Evolutionary conservation across 2,113 vertebrate genomes (phyloP).

Genomic region (Mus pahari): DNA sequence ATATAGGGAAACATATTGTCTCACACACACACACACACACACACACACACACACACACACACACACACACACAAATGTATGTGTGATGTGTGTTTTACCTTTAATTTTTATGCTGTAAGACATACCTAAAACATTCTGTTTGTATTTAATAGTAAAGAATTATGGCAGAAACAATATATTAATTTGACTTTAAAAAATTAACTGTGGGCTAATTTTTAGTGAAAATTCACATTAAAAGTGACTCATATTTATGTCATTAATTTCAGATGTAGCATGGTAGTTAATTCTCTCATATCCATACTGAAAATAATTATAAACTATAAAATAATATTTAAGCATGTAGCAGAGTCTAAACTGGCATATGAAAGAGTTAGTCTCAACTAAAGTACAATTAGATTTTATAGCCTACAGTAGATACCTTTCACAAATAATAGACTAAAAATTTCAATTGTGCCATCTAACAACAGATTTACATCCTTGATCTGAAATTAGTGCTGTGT

Average conservation of each 20-base stretch:
- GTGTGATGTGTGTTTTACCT: too few relatives aligned
- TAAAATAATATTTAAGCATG: constrained; percentile 51
- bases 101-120: constrained; percentile 34
- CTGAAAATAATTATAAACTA: not conserved
- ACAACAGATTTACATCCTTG: not conserved
- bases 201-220: constrained; percentile 32
- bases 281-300: not conserved
- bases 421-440: not conserved
- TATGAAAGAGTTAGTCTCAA: not conserved
- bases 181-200: constrained; percentile 39
- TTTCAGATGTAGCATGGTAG: not conserved
- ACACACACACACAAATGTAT: not conserved
- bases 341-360: not conserved
- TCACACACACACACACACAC: not conserved
- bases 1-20: not conserved
- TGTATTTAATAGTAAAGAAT: constrained; percentile 37
- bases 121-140: constrained; percentile 25
- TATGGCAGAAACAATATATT: constrained; percentile 26
- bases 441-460: not conserved
- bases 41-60: not conserved
- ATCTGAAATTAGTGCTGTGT: not conserved
- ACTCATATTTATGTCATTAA: constrained; percentile 5
- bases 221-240: not conserved
- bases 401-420: not conserved
- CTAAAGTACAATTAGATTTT: constrained; percentile 22